Evolutionary conservation across 2,888 invertebrate species (phyloP).

Genomic region (Drosophila borborema): DNA sequence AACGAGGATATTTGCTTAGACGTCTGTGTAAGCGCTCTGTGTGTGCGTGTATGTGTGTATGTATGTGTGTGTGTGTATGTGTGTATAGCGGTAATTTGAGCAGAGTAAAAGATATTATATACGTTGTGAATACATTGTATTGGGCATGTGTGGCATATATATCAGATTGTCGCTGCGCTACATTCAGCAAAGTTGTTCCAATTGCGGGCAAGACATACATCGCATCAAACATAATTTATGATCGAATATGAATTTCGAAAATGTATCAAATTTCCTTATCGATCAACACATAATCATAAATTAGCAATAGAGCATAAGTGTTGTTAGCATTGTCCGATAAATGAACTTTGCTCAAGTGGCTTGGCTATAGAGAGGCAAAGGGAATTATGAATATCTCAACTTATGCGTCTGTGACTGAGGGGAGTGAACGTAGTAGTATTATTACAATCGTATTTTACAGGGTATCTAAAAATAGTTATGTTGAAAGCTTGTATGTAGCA

Average conservation of each 20-base stretch:
- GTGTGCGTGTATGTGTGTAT: conserved; percentile 11
- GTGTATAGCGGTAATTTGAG: conserved; percentile 61
- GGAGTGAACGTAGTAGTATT: neutral
- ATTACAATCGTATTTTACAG: too few relatives aligned
- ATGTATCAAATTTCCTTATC: conserved; percentile 8
- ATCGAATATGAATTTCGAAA: conserved; percentile 12
- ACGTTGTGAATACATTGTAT: conserved; percentile 48
- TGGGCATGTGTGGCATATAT: conserved; percentile 42
- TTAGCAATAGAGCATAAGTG: neutral
- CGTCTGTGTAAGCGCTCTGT: conserved; percentile 29
- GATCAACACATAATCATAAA: neutral
- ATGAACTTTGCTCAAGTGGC: neutral
- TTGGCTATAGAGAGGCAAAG: neutral
- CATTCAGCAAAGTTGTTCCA: conserved; percentile 47
- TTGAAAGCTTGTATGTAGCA: too few relatives aligned
- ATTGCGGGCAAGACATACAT: conserved; percentile 30
- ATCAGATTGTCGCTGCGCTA: conserved; percentile 59
- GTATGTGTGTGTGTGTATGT: conserved; percentile 15
- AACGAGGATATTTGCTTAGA: conserved; percentile 70
- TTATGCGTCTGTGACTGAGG: neutral
- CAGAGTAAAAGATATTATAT: conserved; percentile 56
- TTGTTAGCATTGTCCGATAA: neutral
- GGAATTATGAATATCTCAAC: neutral
- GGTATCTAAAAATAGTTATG: too few relatives aligned
- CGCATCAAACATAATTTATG: conserved; percentile 9